Base-by-base conservation (phyloP, 2,113 vertebrate species). In the Turdus rufiventris region DNA sequence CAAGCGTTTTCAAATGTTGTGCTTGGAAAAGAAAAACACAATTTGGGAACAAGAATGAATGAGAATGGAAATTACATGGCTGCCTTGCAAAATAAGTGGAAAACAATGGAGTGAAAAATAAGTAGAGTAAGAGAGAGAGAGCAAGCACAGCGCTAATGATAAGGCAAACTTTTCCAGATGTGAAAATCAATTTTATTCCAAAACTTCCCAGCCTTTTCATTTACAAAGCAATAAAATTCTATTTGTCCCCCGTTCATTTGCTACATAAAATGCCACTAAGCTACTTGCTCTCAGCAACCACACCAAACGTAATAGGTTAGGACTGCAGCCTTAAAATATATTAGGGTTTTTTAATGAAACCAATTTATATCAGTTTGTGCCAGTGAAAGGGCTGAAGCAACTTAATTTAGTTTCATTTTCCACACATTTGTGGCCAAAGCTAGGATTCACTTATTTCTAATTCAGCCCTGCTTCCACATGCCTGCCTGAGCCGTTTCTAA, bases 341-440 rank as follows among this genome's bases (percentile, higher is more conserved):
- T 96, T 88, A 94, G 92, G 73, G 78, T 62, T 96, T 97, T 95
- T 97, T 96, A 97, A 97, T 96, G 96, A 97, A 97, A 96, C 92
- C 97, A 94, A 97, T 97, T 97, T 97, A 95, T 96, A 96, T 96
- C 92, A 82, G 93, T 97, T 97, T 96, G 96, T 82, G 93, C 91
- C 91, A 92, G 89, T 67, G 91, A 95, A 96, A 96, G 85, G 94
- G 85, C 85, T 86, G 90, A 91, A 91, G 96, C 89, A 91, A 96
- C 96, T 97, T 97, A 95, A 97, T 97, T 96, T 96, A 96, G 85
- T 97, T 97, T 96, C 95, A 96, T 97, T 96, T 96, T 96, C 93
- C 88, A 95, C 89, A 96, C 70, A 75, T 95, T 96, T 91, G 88
- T 79, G 91, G 80, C 71, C 91, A 95, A 95, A 93, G 82, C 68